Conservation (phyloP, 2,797 vertebrate species). For the Rousettus madagascariensis region DNA sequence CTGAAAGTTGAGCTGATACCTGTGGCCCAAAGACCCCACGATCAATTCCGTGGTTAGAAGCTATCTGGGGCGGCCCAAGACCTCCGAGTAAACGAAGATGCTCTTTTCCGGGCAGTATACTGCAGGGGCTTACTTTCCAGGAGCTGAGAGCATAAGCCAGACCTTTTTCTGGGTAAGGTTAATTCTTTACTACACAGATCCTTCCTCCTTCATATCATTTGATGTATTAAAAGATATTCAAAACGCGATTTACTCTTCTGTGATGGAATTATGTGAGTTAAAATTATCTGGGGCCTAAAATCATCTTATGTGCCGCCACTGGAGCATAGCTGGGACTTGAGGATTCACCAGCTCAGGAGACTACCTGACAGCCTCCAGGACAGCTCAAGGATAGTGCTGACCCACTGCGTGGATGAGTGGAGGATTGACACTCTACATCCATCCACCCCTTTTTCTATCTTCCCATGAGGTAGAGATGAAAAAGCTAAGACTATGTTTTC, state of each 20-base stretch:
- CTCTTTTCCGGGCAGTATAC: background rate
- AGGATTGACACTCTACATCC: fast-evolving
- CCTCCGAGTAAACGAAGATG: background rate
- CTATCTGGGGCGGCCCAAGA: background rate
- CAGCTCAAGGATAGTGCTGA: background rate
- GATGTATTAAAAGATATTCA: background rate
- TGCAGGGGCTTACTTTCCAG: background rate
- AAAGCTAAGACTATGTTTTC: background rate
- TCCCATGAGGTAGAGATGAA: background rate
- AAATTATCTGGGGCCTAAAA: background rate
- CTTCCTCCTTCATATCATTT: background rate
- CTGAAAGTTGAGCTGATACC: background rate
- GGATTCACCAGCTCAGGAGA: background rate
- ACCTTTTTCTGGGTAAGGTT: background rate
- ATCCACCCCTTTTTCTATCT: background rate
- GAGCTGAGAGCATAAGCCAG: background rate
- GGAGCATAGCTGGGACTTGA: background rate
- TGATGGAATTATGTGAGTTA: background rate
- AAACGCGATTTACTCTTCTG: background rate
- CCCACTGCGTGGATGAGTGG: fast-evolving
- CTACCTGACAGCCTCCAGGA: background rate
- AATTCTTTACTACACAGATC: background rate
- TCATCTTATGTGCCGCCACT: background rate
- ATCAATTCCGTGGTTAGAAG: background rate
- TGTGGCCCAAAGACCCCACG: background rate